Evolutionary conservation across 2,888 invertebrate species (phyloP).

Genomic region (Falcaria lacertinaria): DNA sequence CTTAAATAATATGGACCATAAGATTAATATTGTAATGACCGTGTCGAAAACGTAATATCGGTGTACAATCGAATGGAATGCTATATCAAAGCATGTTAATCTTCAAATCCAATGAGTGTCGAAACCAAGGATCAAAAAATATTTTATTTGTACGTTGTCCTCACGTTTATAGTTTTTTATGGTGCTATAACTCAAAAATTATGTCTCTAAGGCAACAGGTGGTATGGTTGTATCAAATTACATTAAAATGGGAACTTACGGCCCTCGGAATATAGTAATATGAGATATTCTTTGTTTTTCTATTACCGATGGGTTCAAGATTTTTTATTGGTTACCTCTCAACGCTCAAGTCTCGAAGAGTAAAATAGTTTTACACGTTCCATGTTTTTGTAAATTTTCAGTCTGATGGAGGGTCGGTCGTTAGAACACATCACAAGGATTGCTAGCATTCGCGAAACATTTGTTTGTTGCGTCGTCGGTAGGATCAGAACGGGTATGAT

Average conservation of each 20-base stretch:
- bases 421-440: conserved; percentile 30
- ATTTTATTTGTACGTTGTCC: conserved; percentile 49
- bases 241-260: conserved; percentile 22
- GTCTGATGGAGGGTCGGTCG: conserved; percentile 28
- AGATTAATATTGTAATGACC: neutral
- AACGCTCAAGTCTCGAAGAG: too few species aligned
- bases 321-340: too few species aligned
- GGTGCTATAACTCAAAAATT: conserved; percentile 47
- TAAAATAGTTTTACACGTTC: too few species aligned
- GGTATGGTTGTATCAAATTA: conserved; percentile 58
- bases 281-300: conserved; percentile 7
- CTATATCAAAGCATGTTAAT: conserved; percentile 28
- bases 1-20: neutral
- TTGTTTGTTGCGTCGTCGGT: conserved; percentile 41
- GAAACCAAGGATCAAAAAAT: conserved; percentile 43
- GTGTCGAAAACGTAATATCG: conserved; percentile 8
- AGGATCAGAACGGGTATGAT: conserved; percentile 53
- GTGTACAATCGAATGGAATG: conserved; percentile 7
- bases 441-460: conserved; percentile 44
- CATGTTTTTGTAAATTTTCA: too few species aligned
- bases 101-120: conserved; percentile 33
- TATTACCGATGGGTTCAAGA: too few species aligned
- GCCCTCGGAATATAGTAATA: conserved; percentile 2
- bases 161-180: conserved; percentile 41
- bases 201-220: conserved; percentile 47